Percentiles rank a stretch among this genome's conserved stretches.
phyloP scores from a whole-genome alignment of 1,140 invertebrate genomes.

The Drosophila teissieri region DNA sequence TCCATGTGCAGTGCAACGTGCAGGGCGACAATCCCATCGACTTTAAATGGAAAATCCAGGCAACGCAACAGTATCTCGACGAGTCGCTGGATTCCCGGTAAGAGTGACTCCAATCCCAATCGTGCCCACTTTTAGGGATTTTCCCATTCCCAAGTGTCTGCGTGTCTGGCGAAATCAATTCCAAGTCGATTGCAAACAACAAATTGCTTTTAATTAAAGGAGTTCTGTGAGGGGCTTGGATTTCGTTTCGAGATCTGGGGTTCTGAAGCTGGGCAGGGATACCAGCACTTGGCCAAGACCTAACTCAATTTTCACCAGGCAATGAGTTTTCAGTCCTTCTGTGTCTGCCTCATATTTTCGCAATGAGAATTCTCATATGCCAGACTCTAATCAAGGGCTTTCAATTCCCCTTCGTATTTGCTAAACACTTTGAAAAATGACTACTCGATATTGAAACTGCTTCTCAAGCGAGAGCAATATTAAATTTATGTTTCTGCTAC shows the following conservation, averaged over 20 bases:
- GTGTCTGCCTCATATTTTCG: slow-evolving; percentile 36
- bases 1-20: slow-evolving; percentile 93
- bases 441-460: background rate
- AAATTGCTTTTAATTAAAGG: slow-evolving; percentile 82
- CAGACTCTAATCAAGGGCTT: slow-evolving; percentile 35
- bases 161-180: slow-evolving; percentile 66
- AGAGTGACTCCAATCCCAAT: slow-evolving; percentile 17
- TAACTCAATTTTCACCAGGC: slow-evolving; percentile 58
- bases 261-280: background rate
- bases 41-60: slow-evolving; percentile 91
- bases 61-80: slow-evolving; percentile 87
- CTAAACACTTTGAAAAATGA: slow-evolving; percentile 1
- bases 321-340: slow-evolving; percentile 21
- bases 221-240: slow-evolving; percentile 50
- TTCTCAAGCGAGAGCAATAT: background rate
- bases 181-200: slow-evolving; percentile 75
- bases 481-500: no score
- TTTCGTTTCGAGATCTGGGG: slow-evolving; percentile 13
- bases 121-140: background rate
- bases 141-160: slow-evolving; percentile 21
- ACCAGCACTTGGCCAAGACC: slow-evolving; percentile 15
- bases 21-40: slow-evolving; percentile 95
- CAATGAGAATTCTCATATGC: slow-evolving; percentile 34
- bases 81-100: slow-evolving; percentile 89
- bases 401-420: slow-evolving; percentile 14